Percentiles rank a stretch among this genome's conserved stretches.
Evolutionary conservation across 2,888 invertebrate species (phyloP).

Genomic region (Oscheius sp.): DNA sequence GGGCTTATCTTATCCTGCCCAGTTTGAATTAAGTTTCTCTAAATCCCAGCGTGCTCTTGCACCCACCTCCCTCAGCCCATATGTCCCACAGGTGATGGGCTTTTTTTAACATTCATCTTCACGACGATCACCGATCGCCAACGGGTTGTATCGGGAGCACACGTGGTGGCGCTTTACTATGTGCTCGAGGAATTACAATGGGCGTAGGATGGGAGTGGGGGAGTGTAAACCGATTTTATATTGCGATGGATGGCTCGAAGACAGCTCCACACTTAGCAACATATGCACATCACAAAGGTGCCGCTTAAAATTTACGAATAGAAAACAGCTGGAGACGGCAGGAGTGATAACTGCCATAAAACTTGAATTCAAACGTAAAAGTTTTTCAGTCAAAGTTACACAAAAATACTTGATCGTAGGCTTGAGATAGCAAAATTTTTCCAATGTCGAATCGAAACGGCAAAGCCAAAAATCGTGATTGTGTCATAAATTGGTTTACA

Average conservation of each 20-base stretch:
- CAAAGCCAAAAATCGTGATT: too few species aligned
- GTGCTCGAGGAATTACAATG: slow-evolving; percentile 34
- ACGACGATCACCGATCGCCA: slow-evolving; percentile 25
- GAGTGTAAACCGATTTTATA: slow-evolving; percentile 36
- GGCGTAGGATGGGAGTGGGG: slow-evolving; percentile 29
- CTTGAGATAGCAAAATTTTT: too few species aligned
- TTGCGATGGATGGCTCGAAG: slow-evolving; percentile 34
- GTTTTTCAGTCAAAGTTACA: too few species aligned
- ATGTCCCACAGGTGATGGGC: too few species aligned
- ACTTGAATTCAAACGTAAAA: too few species aligned
- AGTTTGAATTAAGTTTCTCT: too few species aligned
- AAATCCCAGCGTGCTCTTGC: neutral
- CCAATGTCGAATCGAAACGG: too few species aligned
- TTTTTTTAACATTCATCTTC: neutral
- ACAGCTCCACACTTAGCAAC: slow-evolving; percentile 32
- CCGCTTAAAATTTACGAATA: slow-evolving; percentile 24
- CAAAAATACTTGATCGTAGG: too few species aligned
- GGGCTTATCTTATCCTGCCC: neutral
- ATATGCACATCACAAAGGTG: slow-evolving; percentile 17
- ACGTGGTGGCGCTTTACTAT: slow-evolving; percentile 37
- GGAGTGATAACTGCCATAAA: too few species aligned
- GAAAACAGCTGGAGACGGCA: slow-evolving; percentile 1
- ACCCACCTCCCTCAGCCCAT: neutral
- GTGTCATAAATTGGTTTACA: too few species aligned
- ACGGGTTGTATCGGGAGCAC: slow-evolving; percentile 6